Conservation (phyloP, 2,797 vertebrate species). For the Florisuga fusca region DNA sequence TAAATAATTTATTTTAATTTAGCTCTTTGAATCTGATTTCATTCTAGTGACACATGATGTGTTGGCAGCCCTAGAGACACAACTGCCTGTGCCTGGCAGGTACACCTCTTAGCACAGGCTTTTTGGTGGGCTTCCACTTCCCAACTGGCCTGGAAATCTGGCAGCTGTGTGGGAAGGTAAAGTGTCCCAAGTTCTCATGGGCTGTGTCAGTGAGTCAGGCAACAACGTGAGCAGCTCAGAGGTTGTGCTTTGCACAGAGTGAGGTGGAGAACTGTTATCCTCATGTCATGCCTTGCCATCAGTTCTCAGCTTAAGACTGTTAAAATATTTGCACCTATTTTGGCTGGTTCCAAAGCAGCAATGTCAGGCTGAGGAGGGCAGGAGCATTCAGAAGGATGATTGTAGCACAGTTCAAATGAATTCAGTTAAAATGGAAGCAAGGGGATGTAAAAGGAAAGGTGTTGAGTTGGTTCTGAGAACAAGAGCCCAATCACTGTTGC, state of each 20-base stretch:
- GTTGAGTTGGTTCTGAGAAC: neutral
- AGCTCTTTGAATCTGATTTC: neutral
- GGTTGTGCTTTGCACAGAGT: neutral
- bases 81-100: neutral
- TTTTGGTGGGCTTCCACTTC: neutral
- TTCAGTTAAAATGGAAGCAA: neutral
- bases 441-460: neutral
- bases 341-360: neutral
- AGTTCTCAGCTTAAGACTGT: neutral
- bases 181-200: neutral
- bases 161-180: neutral
- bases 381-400: neutral
- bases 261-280: neutral
- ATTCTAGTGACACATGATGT: neutral
- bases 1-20: neutral
- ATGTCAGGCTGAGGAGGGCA: neutral
- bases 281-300: accelerated
- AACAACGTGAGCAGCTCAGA: neutral
- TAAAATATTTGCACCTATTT: neutral
- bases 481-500: neutral
- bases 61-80: neutral
- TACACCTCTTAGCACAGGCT: neutral
- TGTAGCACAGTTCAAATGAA: neutral
- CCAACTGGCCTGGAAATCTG: neutral
- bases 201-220: neutral